Conservation (phyloP, 2,113 vertebrate species). For the Silurus glanis region DNA sequence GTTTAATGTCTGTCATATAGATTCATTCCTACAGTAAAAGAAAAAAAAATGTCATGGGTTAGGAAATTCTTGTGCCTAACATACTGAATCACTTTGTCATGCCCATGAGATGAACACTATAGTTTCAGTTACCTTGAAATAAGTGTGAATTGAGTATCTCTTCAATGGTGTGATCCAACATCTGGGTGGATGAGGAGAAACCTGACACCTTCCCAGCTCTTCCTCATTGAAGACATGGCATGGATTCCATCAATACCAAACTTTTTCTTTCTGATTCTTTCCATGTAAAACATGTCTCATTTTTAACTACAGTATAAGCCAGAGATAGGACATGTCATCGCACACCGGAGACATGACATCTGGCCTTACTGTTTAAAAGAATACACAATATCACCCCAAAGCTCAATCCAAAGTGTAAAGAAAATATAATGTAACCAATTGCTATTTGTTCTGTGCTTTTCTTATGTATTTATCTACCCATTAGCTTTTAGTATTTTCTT, state of each 20-base stretch:
- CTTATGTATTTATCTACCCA: not conserved
- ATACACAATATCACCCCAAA: not conserved
- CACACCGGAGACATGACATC: conserved; percentile 63
- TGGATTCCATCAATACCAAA: conserved; percentile 86
- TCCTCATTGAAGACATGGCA: conserved; percentile 71
- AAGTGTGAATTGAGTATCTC: conserved; percentile 42
- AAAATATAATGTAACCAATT: not conserved
- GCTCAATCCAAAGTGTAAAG: not conserved
- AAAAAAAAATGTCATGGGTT: not conserved
- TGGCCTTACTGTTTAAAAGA: not conserved
- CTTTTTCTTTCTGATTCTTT: conserved; percentile 59
- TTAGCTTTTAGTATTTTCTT: not conserved
- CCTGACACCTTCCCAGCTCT: conserved; percentile 66
- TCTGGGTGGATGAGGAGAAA: conserved; percentile 71
- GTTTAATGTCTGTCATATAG: not conserved
- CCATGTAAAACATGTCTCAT: conserved; percentile 65
- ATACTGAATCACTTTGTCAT: conserved; percentile 47
- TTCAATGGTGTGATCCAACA: conserved; percentile 71
- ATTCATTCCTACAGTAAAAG: not conserved
- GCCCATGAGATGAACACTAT: conserved; percentile 31
- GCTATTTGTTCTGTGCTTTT: not conserved
- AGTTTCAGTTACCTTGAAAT: conserved; percentile 39
- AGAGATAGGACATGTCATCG: conserved; percentile 74
- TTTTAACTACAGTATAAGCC: conserved; percentile 70
- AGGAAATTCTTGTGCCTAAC: conserved; percentile 16